Conservation (phyloP, 2,797 vertebrate species). For the Huso huso region DNA sequence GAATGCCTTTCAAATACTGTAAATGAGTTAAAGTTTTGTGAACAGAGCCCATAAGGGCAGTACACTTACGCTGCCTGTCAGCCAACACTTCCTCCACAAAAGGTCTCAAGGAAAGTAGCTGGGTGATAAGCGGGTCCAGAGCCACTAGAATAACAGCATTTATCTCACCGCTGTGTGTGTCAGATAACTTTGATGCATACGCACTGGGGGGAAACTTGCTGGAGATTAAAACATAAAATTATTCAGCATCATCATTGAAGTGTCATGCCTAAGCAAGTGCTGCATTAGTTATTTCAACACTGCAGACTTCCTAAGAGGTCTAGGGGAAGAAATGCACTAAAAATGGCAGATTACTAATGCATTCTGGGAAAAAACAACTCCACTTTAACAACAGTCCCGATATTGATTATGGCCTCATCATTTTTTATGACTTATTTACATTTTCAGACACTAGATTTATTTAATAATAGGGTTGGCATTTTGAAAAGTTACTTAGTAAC, state of each 20-base stretch:
- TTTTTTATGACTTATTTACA: no score
- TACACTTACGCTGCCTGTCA: constrained; percentile 55
- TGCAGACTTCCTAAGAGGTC: neutral
- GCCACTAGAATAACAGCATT: constrained; percentile 63
- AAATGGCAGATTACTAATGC: no score
- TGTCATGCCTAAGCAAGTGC: no score
- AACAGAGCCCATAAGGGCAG: neutral
- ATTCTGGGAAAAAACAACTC: no score
- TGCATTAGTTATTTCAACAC: no score
- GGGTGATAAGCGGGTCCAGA: constrained; percentile 71
- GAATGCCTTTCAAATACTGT: no score
- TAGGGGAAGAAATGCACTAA: neutral
- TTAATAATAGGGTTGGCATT: no score
- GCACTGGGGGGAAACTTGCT: constrained; percentile 82
- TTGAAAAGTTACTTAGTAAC: no score
- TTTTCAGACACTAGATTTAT: no score
- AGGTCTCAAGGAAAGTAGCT: constrained; percentile 64
- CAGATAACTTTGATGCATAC: constrained; percentile 49
- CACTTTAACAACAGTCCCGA: no score
- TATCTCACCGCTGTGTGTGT: constrained; percentile 67
- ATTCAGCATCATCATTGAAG: neutral
- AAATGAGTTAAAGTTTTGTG: no score
- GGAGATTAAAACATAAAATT: constrained; percentile 7
- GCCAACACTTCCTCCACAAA: constrained; percentile 71
- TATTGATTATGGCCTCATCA: no score